Percentiles rank a stretch among this genome's conserved stretches.
Conservation (phyloP, 2,113 vertebrate species). For the Percina caprodes region DNA sequence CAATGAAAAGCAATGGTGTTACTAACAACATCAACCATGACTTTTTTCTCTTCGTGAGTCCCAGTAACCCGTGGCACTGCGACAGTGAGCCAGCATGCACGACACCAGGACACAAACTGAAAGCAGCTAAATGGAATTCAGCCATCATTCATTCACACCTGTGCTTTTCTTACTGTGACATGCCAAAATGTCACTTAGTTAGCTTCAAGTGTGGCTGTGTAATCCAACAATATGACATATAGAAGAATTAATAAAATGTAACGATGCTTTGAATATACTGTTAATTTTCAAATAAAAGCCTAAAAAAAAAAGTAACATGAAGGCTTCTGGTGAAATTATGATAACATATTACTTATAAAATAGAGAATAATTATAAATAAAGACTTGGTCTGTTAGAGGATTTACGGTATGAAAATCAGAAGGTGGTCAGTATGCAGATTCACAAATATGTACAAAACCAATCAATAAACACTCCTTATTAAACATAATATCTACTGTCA, state of each 20-base stretch:
- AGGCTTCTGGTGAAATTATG: background rate
- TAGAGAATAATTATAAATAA: background rate
- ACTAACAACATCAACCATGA: background rate
- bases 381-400: background rate
- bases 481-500: background rate
- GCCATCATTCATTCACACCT: background rate
- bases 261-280: background rate
- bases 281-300: background rate
- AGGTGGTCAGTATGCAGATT: background rate
- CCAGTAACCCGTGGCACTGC: background rate
- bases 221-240: background rate
- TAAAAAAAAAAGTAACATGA: too few relatives aligned
- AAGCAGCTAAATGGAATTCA: background rate
- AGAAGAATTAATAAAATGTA: background rate
- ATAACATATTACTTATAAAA: background rate
- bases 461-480: background rate
- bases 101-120: background rate
- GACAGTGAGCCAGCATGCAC: background rate
- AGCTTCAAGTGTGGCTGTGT: background rate
- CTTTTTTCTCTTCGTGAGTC: background rate
- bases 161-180: background rate
- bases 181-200: background rate
- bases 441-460: background rate
- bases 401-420: background rate
- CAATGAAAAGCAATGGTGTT: background rate